Evolutionary conservation across 2,888 invertebrate genomes (phyloP).

Genomic region (Hydriomena furcata): DNA sequence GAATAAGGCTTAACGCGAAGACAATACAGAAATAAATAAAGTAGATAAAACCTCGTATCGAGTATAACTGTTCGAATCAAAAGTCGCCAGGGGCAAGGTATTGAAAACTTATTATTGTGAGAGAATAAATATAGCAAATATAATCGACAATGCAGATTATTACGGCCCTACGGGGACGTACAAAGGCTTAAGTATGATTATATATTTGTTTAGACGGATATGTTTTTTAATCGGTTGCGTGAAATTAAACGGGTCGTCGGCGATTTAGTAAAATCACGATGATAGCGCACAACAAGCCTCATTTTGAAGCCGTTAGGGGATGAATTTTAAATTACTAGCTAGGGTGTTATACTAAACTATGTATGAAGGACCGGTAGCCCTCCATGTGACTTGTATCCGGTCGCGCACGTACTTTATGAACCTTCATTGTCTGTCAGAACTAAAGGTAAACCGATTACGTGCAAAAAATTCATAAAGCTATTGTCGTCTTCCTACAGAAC

Average conservation of each 20-base stretch:
- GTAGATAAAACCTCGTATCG: conserved; percentile 37
- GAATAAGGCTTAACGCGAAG: conserved; percentile 28
- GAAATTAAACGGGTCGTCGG: conserved; percentile 32
- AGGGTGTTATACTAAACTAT: conserved; percentile 72
- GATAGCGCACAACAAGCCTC: conserved; percentile 61
- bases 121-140: conserved; percentile 69
- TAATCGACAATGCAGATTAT: conserved; percentile 75
- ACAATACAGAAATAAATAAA: conserved; percentile 27
- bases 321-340: conserved; percentile 73
- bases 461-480: conserved; percentile 76
- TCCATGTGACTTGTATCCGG: conserved; percentile 62
- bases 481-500: conserved; percentile 60
- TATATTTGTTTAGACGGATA: conserved; percentile 45
- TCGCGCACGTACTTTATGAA: conserved; percentile 66
- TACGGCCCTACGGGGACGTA: conserved; percentile 66
- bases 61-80: conserved; percentile 61
- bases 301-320: conserved; percentile 67
- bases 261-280: conserved; percentile 51
- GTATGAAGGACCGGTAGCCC: conserved; percentile 70
- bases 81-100: conserved; percentile 55
- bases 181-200: conserved; percentile 65
- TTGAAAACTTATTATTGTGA: conserved; percentile 60
- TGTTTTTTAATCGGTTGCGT: conserved; percentile 25
- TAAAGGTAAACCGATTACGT: conserved; percentile 74
- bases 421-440: conserved; percentile 64